Base-by-base conservation (phyloP, 1,140 invertebrate species). In the Dendroctonus ponderosae region DNA sequence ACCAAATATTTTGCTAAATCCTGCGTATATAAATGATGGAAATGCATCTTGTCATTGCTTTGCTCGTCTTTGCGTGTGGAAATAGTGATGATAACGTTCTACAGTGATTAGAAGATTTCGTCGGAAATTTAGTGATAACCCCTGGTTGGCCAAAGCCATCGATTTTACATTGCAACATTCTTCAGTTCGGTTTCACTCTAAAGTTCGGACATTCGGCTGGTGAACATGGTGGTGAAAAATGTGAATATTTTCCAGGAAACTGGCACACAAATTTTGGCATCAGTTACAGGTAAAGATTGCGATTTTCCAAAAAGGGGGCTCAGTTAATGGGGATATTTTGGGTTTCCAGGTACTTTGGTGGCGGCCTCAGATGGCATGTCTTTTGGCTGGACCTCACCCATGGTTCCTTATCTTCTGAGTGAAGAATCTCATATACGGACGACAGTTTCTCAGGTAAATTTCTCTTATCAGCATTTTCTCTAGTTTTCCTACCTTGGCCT, bases 381-480 rank as follows among this genome's bases (percentile, higher is more conserved):
- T 5, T 73, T 71, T 41, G 85, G 82, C 5, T 89, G 87, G 85
- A 84, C 86, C 3, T 85, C 87, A 0, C 85, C 87, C 0, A 82
- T 85, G 2, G 70, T 86, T 9, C 81, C 82, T 3, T 74, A 79
- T 43, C 75, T 87, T 11, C 72, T 79, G 15, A 69, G 71, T 44
- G 52, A 63, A n/a, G 14, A 50, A 50, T 38, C 66, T 7, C 66
- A 68, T 37, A 68, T 68, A 57, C 26, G 8, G 8, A 62, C 59
- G 6, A 68, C 66, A 37, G 52, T 43, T 39, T 44, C 2, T 46
- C 66, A 68, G 49, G 65, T 67, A 59, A 48, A 44, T 52, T 52
- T 39, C 14, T 0, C 26, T 39, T 44, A 59, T 26, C 3, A 26
- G 26, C 26, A 26, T 26, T 26, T 26, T 1, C 26, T 26, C 3